A percentile compares a stretch with the other conserved stretches of the same genome.
phyloP scores from a whole-genome alignment of 64 coral and sea anemone species.

The Trachythela sp. region DNA sequence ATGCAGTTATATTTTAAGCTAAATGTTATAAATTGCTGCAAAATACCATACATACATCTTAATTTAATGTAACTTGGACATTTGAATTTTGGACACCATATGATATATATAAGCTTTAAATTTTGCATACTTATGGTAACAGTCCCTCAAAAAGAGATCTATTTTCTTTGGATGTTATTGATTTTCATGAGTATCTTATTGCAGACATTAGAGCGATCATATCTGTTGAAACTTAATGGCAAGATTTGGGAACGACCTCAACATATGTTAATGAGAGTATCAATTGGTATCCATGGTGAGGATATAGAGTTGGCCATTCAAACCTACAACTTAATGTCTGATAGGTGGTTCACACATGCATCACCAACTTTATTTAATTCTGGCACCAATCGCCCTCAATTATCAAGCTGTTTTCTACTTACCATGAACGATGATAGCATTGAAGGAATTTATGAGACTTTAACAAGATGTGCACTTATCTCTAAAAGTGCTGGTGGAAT shows the following conservation, averaged over 20 bases:
- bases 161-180: no score
- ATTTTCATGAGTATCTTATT: neutral
- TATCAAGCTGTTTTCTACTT: conserved; percentile 83
- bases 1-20: neutral
- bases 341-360: conserved; percentile 91
- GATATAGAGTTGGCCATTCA: conserved; percentile 84
- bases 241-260: conserved; percentile 84
- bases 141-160: no score
- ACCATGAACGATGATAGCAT: conserved; percentile 86
- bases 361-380: conserved; percentile 92
- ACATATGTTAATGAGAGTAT: conserved; percentile 91
- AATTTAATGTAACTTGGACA: no score
- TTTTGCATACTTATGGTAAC: no score
- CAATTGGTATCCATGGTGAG: conserved; percentile 78
- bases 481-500: conserved; percentile 91
- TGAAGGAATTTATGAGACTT: conserved; percentile 91
- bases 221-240: conserved; percentile 75
- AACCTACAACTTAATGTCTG: conserved; percentile 79
- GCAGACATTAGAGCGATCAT: conserved; percentile 86
- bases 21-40: no score
- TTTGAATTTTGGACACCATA: no score
- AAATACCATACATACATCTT: no score
- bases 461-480: conserved; percentile 80
- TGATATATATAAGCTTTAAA: no score
- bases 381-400: conserved; percentile 69